These are phyloP conservation scores for Pterophyllum scalare DNA, from an alignment of 2,113 vertebrate genomes.

Conservation along the genomic window DNA sequence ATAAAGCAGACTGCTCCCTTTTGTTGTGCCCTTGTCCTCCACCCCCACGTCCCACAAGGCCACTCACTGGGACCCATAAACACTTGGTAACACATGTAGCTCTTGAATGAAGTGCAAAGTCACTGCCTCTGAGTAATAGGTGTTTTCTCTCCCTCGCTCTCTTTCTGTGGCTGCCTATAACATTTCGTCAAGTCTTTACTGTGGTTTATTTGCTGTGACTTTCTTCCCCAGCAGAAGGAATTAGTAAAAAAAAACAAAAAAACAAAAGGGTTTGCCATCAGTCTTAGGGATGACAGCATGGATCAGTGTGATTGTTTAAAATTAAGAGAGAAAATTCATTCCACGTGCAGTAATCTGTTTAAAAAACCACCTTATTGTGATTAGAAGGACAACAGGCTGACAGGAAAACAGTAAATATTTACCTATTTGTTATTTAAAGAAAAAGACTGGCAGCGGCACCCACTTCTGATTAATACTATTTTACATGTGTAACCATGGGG, in stretches of 20 bases:
- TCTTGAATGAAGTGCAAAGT: slow-evolving; percentile 68
- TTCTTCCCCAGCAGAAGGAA: slow-evolving; percentile 44
- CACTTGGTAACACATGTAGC: slow-evolving; percentile 61
- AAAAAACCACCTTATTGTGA: neutral
- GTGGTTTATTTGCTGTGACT: slow-evolving; percentile 73
- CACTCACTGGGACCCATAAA: slow-evolving; percentile 67
- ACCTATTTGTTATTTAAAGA: neutral
- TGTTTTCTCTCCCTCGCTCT: slow-evolving; percentile 29
- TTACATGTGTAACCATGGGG: slow-evolving; percentile 13
- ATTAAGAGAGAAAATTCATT: neutral
- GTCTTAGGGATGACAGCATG: slow-evolving; percentile 2
- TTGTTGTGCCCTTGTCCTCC: slow-evolving; percentile 48
- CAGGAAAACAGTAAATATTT: slow-evolving; percentile 43
- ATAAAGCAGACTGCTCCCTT: slow-evolving; percentile 62
- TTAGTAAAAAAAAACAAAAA: neutral
- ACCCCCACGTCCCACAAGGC: slow-evolving; percentile 54
- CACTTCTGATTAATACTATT: slow-evolving; percentile 38
- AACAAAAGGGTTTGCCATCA: slow-evolving; percentile 7
- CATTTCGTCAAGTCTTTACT: slow-evolving; percentile 72
- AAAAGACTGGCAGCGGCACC: neutral
- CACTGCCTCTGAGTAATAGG: slow-evolving; percentile 63
- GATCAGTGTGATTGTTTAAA: neutral
- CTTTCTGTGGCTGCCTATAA: slow-evolving; percentile 58
- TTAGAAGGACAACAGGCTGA: slow-evolving; percentile 10
- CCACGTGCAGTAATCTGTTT: neutral